Evolutionary conservation across 2,888 invertebrate species (phyloP).

Genomic region (Hypsopygia costalis): DNA sequence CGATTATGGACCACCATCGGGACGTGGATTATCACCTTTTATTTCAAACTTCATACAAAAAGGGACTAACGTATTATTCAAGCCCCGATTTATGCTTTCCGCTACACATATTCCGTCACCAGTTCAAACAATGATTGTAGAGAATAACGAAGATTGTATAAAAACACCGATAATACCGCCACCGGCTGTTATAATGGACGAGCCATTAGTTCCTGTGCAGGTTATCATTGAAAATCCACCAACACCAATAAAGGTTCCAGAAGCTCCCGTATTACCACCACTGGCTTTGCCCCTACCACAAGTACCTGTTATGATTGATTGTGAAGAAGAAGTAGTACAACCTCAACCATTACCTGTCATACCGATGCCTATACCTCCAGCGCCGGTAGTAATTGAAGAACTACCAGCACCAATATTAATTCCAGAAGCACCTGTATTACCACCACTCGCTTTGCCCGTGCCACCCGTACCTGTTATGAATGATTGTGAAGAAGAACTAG

Average conservation of each 20-base stretch:
- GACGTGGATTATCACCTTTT: conserved; percentile 15
- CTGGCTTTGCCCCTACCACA: conserved; percentile 16
- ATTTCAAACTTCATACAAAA: conserved; percentile 32
- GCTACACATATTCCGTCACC: conserved; percentile 14
- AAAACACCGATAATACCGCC: conserved; percentile 8
- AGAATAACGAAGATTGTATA: conserved; percentile 18
- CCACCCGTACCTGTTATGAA: conserved; percentile 1
- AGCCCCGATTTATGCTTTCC: conserved; percentile 30
- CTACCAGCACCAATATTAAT: conserved; percentile 9
- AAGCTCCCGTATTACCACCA: conserved; percentile 24
- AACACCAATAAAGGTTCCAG: conserved; percentile 14
- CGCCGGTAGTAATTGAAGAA: conserved; percentile 7
- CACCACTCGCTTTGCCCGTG: conserved; percentile 19
- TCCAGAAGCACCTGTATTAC: conserved; percentile 23
- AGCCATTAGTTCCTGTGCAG: conserved; percentile 9
- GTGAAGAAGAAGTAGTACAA: not conserved
- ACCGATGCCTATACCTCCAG: conserved; percentile 4
- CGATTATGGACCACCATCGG: conserved; percentile 9
- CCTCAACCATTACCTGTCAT: not conserved
- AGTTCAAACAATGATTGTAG: conserved; percentile 19
- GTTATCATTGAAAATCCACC: conserved; percentile 5
- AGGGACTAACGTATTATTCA: conserved; percentile 41
- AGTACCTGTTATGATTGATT: conserved; percentile 3
- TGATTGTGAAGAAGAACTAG: conserved; percentile 3
- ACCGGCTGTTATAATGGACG: conserved; percentile 13